phyloP scores from a whole-genome alignment of 2,797 vertebrate species.

The Xenops minutus region DNA sequence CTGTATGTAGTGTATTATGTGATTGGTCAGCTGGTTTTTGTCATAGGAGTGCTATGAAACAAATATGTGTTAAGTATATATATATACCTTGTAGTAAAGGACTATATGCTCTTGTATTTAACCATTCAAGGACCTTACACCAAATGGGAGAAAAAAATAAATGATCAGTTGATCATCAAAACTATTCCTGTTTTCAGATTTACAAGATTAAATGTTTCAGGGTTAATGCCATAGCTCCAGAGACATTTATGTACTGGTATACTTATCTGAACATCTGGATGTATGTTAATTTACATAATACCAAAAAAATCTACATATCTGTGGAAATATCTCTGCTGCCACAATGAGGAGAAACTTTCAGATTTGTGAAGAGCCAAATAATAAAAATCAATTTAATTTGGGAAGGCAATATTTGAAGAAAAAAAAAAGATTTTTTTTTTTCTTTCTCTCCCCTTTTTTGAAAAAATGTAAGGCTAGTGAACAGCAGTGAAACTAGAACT shows the following conservation, averaged over 20 bases:
- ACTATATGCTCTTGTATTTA: not conserved
- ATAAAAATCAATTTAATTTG: not conserved
- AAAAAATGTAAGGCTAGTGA: not conserved
- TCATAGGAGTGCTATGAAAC: not conserved
- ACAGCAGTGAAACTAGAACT: not conserved
- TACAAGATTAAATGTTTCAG: not conserved
- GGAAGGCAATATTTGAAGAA: not conserved
- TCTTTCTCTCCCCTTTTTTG: not conserved
- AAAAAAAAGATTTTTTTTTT: not conserved
- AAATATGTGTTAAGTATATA: not conserved
- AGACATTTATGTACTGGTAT: not conserved
- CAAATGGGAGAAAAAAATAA: not conserved
- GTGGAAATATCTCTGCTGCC: not conserved
- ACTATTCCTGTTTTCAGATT: not conserved
- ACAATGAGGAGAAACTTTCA: not conserved
- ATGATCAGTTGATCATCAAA: not conserved
- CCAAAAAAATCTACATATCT: not conserved
- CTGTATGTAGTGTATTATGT: not conserved
- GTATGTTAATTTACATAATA: not conserved
- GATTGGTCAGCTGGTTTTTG: not conserved
- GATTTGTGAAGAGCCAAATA: not conserved
- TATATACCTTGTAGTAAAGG: not conserved
- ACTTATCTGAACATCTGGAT: not conserved
- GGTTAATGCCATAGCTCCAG: not conserved
- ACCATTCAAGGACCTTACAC: not conserved